These are phyloP conservation scores for Malurus leucopterus DNA, from an alignment of 2,797 vertebrate species.

Conservation along the genomic window DNA sequence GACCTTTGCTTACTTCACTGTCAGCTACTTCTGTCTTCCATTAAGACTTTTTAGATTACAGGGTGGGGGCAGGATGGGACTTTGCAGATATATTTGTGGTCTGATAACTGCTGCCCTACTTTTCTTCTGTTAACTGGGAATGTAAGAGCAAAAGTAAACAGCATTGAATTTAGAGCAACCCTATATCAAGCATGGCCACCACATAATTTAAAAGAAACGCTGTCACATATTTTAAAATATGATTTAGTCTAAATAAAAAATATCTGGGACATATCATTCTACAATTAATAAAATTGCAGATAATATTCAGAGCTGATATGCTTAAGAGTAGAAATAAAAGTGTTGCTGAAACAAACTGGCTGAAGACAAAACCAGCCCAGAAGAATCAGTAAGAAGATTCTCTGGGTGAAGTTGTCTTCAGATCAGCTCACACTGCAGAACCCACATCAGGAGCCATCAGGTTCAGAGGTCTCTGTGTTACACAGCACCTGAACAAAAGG, in stretches of 20 bases:
- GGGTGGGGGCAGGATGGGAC: fast-evolving
- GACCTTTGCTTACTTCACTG: neutral
- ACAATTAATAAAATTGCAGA: neutral
- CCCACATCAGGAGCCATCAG: neutral
- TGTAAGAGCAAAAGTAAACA: neutral
- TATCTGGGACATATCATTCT: neutral
- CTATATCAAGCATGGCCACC: neutral
- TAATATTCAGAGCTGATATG: neutral
- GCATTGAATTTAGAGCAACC: neutral
- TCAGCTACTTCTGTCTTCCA: neutral
- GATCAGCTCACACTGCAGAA: neutral
- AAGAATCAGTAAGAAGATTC: neutral
- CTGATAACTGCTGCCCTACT: neutral
- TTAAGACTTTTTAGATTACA: neutral
- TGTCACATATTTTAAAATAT: neutral
- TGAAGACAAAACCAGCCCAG: neutral
- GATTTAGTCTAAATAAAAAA: neutral
- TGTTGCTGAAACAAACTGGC: neutral
- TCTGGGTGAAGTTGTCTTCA: neutral
- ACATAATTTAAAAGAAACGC: neutral
- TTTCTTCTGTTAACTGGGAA: neutral
- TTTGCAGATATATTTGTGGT: neutral
- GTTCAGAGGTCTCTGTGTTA: neutral
- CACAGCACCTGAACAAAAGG: neutral
- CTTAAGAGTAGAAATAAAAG: neutral